Conservation (phyloP, 2,888 invertebrate genomes). For the Erynnis tages region DNA sequence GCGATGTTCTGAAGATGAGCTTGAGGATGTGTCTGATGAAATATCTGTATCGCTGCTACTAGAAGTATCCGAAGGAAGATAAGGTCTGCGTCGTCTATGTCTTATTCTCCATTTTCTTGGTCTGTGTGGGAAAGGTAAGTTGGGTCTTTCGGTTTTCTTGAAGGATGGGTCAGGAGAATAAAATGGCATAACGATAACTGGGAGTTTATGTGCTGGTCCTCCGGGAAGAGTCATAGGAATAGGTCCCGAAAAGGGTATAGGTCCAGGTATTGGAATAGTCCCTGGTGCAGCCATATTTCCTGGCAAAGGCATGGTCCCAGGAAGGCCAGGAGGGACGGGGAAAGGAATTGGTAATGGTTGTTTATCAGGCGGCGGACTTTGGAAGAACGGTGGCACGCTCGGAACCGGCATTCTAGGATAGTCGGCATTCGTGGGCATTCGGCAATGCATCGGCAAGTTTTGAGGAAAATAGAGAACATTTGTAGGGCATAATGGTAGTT, state of each 20-base stretch:
- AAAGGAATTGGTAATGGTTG: conserved; percentile 40
- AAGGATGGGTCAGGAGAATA: conserved; percentile 60
- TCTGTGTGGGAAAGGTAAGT: conserved; percentile 11
- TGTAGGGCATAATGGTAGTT: conserved; percentile 64
- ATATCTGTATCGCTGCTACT: conserved; percentile 39
- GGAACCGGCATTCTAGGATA: conserved; percentile 34
- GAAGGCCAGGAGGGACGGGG: conserved; percentile 40
- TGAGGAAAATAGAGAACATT: conserved; percentile 63
- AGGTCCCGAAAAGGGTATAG: conserved; percentile 36
- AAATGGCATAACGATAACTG: conserved; percentile 74
- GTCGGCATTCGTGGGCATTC: conserved; percentile 50
- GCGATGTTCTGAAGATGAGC: conserved; percentile 38
- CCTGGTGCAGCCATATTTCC: conserved; percentile 29
- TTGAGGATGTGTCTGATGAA: conserved; percentile 41
- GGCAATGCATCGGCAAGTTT: conserved; percentile 69
- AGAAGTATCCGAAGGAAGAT: conserved; percentile 36
- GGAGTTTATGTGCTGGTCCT: conserved; percentile 56
- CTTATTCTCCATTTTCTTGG: conserved; percentile 32
- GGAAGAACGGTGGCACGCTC: conserved; percentile 39
- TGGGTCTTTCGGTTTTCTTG: conserved; percentile 37
- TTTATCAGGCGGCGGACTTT: conserved; percentile 40
- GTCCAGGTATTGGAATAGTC: conserved; percentile 20
- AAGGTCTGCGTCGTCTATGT: conserved; percentile 23
- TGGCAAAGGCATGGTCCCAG: conserved; percentile 33
- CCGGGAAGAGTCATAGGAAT: conserved; percentile 37